These are phyloP conservation scores for Melanargia galathea DNA, from an alignment of 2,888 invertebrate genomes.

Conservation along the genomic window DNA sequence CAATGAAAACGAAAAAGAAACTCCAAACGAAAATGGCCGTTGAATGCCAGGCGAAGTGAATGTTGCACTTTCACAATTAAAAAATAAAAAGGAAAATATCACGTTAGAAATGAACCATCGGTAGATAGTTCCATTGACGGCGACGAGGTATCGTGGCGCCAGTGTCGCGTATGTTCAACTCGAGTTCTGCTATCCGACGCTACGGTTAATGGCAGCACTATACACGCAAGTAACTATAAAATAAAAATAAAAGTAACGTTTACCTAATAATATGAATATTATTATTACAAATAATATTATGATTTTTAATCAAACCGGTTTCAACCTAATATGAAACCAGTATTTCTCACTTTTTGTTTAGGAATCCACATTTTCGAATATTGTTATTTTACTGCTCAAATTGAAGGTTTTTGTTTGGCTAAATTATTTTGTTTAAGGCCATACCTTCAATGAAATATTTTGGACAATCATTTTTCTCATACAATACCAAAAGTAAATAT, in stretches of 20 bases:
- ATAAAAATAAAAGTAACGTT: too few species aligned
- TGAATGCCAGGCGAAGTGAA: constrained; percentile 76
- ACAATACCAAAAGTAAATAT: background rate
- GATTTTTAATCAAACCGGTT: background rate
- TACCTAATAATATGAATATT: too few species aligned
- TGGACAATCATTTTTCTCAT: background rate
- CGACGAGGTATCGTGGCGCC: constrained; percentile 54
- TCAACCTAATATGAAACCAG: background rate
- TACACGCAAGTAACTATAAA: constrained; percentile 15
- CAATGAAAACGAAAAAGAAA: constrained; percentile 74
- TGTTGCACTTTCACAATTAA: constrained; percentile 80
- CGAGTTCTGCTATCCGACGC: constrained; percentile 78
- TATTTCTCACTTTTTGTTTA: background rate
- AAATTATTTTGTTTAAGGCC: background rate
- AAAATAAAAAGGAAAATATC: constrained; percentile 70
- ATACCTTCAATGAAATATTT: background rate
- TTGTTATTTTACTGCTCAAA: background rate
- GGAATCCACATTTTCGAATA: background rate
- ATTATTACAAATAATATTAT: background rate
- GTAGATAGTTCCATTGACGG: constrained; percentile 61
- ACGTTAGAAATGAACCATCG: constrained; percentile 72
- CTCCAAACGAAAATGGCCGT: constrained; percentile 70
- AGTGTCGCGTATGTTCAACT: constrained; percentile 43
- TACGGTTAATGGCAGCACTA: constrained; percentile 59
- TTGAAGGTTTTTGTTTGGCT: background rate